Evolutionary conservation across 2,888 invertebrate species (phyloP), one percentile per base, ranked within the genome.

Genomic region (Patella depressa): DNA sequence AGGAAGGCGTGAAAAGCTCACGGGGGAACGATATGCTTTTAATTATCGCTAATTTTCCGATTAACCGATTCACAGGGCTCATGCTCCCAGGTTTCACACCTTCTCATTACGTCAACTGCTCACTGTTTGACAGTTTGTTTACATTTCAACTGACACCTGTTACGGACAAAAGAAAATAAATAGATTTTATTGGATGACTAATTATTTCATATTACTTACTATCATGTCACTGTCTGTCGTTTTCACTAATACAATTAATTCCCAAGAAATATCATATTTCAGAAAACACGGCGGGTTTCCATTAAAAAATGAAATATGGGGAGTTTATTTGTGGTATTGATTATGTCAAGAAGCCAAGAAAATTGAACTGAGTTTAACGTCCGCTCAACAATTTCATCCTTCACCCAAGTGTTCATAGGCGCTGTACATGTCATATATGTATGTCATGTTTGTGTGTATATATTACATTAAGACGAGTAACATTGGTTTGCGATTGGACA

Each of bases 11-110:
- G 15, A 73, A 55, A 24, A 24, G 15, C 65, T 53, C 73, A 53
- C 73, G 29, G 54, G 76, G 76, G 76, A 73, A 73, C 76, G 76
- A 59, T 65, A 17, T 69, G 72, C 76, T 73, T 65, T 65, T 65
- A 65, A 65, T 65, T 65, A 65, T 65, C 65, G 65, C 65, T 65
- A 65, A 65, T 65, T 65, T 65, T 65, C 65, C 65, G 65, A 65
- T 65, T 65, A 24, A 65, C 65, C 24, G 65, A 65, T 65, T 65
- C 65, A 65, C 65, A 65, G 65, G 65, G 65, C 24, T 65, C 24
- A 65, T 24, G 24, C 65, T 65, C 24, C 65, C 14, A 12, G 12
- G 24, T 65, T 65, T 65, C 65, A 65, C 65, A 65, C 65, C 65
- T 65, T 65, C 65, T 65, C 14, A 65, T 65, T 65, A 65, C 65